Percentiles rank a stretch among this genome's conserved stretches.
Evolutionary conservation across 1,140 invertebrate genomes (phyloP).

Genomic region (Tetramorium simillimum): DNA sequence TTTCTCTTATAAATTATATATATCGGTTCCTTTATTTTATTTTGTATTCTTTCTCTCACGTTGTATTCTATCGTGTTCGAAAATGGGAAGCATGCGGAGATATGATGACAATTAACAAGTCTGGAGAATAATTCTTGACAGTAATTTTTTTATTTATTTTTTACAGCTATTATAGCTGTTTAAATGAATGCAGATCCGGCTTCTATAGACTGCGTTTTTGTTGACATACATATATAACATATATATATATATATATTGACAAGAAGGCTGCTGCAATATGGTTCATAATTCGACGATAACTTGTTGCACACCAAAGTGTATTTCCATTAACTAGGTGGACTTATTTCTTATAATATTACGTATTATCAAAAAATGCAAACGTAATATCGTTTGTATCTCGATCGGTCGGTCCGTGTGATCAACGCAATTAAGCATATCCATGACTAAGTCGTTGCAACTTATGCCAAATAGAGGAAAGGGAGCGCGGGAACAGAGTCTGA

Average conservation of each 20-base stretch:
- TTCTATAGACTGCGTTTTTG: constrained; percentile 64
- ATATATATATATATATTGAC: constrained; percentile 46
- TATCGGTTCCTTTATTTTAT: neutral
- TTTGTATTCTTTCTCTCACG: neutral
- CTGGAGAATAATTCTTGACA: constrained; percentile 11
- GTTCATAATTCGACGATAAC: constrained; percentile 70
- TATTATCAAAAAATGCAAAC: constrained; percentile 46
- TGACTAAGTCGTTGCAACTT: constrained; percentile 71
- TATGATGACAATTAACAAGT: constrained; percentile 14
- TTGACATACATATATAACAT: constrained; percentile 60
- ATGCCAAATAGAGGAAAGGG: constrained; percentile 56
- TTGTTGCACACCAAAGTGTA: constrained; percentile 72
- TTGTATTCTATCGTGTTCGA: neutral
- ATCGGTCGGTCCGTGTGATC: constrained; percentile 48
- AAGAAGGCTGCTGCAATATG: constrained; percentile 66
- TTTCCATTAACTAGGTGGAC: constrained; percentile 69
- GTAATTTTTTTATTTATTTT: constrained; percentile 20
- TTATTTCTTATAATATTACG: constrained; percentile 69
- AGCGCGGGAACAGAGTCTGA: constrained; percentile 69
- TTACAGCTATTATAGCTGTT: constrained; percentile 7
- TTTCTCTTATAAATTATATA: neutral
- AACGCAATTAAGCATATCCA: constrained; percentile 77
- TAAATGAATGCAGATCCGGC: constrained; percentile 61
- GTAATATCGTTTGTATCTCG: constrained; percentile 63
- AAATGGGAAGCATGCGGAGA: neutral